phyloP scores from a whole-genome alignment of 23 tunicate genomes.

The Halocynthia roretzi region DNA sequence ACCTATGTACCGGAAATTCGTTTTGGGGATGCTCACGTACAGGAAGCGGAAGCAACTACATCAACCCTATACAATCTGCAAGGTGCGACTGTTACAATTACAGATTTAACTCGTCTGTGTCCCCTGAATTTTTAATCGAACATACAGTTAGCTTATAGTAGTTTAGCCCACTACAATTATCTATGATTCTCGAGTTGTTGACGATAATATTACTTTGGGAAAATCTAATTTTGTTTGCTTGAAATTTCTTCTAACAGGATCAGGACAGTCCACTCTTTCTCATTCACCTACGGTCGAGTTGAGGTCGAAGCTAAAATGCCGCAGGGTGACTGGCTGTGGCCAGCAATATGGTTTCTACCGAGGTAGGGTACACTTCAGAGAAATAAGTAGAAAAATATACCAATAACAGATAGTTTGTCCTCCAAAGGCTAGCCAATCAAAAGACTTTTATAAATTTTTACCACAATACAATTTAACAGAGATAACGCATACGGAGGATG shows the following conservation, averaged over 20 bases:
- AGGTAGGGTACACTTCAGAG: slow-evolving; percentile 38
- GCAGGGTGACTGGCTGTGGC: slow-evolving; percentile 95
- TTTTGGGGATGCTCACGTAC: slow-evolving; percentile 32
- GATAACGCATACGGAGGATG: slow-evolving; percentile 63
- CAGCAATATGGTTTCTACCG: slow-evolving; percentile 94
- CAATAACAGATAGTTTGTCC: neutral
- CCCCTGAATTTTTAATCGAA: too few relatives aligned
- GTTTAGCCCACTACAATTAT: too few relatives aligned
- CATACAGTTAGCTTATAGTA: too few relatives aligned
- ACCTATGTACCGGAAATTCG: slow-evolving; percentile 39
- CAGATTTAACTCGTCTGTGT: too few relatives aligned
- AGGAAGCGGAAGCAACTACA: slow-evolving; percentile 22
- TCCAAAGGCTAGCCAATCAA: neutral
- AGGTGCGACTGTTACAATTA: slow-evolving; percentile 3
- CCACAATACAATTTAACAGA: slow-evolving; percentile 12
- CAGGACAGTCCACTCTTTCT: slow-evolving; percentile 73
- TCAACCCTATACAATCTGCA: slow-evolving; percentile 32
- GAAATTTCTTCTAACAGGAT: slow-evolving; percentile 25
- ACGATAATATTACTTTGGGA: too few relatives aligned
- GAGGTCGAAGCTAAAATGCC: slow-evolving; percentile 93
- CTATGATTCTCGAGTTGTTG: too few relatives aligned
- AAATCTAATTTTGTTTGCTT: too few relatives aligned
- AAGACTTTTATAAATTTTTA: neutral
- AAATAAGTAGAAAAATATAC: neutral
- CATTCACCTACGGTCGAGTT: slow-evolving; percentile 76